Conservation (phyloP, 2,113 vertebrate genomes). For the Dasyornis broadbenti region DNA sequence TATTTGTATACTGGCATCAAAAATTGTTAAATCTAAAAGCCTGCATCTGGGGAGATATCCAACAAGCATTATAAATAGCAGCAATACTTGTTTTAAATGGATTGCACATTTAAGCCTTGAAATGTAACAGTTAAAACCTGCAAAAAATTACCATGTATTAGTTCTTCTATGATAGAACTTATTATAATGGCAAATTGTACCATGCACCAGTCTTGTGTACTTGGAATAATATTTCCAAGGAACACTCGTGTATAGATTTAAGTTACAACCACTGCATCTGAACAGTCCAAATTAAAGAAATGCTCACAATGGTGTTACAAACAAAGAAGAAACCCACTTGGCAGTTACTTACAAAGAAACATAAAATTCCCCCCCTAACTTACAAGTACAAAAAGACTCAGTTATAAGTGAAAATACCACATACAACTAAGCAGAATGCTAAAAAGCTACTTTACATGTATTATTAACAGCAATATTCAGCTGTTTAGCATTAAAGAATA, state of each 20-base stretch:
- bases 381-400: constrained; percentile 19
- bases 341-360: neutral
- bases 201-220: neutral
- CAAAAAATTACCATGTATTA: neutral
- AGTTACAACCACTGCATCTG: neutral
- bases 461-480: constrained; percentile 53
- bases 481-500: constrained; percentile 51
- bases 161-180: neutral
- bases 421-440: neutral
- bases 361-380: constrained; percentile 14
- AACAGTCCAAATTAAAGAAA: neutral
- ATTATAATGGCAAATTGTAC: neutral
- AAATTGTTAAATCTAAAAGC: neutral
- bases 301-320: neutral
- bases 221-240: neutral
- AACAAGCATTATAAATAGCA: neutral
- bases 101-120: neutral
- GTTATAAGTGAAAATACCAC: constrained; percentile 24
- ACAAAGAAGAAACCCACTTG: neutral
- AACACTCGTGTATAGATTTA: neutral
- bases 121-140: neutral
- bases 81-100: neutral
- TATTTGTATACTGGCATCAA: neutral
- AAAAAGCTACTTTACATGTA: constrained; percentile 28
- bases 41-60: neutral